Conservation (phyloP, 2,797 vertebrate genomes). For the Tiaroga cobitis region DNA sequence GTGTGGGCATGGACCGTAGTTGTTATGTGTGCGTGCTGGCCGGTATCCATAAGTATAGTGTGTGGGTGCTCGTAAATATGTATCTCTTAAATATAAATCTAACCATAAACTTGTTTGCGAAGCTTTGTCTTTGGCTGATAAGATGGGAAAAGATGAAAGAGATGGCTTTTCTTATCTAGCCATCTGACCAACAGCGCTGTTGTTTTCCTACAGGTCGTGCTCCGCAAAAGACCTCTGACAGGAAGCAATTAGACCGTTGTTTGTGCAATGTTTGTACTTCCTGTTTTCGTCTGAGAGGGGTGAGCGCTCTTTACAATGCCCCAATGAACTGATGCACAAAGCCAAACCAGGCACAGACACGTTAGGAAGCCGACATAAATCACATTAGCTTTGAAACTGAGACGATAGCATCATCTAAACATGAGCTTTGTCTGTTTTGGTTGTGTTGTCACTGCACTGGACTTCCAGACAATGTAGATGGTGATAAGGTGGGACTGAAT, state of each 20-base stretch:
- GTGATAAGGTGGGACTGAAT: slow-evolving; percentile 10
- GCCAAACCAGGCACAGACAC: slow-evolving; percentile 24
- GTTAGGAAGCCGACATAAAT: slow-evolving; percentile 29
- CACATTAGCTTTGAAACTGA: slow-evolving; percentile 36
- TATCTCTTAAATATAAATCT: not conserved
- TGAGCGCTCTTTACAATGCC: slow-evolving; percentile 17
- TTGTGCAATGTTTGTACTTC: slow-evolving; percentile 45
- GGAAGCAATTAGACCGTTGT: slow-evolving; percentile 36
- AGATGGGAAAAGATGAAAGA: slow-evolving; percentile 41
- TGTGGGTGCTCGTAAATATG: slow-evolving; percentile 14
- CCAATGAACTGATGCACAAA: slow-evolving; percentile 32
- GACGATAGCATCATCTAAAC: slow-evolving; percentile 43
- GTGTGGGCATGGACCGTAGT: not conserved
- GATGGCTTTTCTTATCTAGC: slow-evolving; percentile 43
- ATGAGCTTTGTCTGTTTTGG: slow-evolving; percentile 37
- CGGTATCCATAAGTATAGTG: slow-evolving; percentile 3
- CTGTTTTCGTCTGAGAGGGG: slow-evolving; percentile 52
- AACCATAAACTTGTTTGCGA: slow-evolving; percentile 15
- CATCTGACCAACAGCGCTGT: slow-evolving; percentile 51
- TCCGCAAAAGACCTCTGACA: slow-evolving; percentile 41
- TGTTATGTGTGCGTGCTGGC: slow-evolving; percentile 12
- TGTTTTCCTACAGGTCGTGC: slow-evolving; percentile 44
- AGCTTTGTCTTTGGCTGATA: slow-evolving; percentile 9
- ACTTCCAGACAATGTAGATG: slow-evolving; percentile 28
- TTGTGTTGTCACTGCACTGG: not conserved